phyloP scores from a whole-genome alignment of 2,888 invertebrate genomes.

The Sphaerophoria taeniata region DNA sequence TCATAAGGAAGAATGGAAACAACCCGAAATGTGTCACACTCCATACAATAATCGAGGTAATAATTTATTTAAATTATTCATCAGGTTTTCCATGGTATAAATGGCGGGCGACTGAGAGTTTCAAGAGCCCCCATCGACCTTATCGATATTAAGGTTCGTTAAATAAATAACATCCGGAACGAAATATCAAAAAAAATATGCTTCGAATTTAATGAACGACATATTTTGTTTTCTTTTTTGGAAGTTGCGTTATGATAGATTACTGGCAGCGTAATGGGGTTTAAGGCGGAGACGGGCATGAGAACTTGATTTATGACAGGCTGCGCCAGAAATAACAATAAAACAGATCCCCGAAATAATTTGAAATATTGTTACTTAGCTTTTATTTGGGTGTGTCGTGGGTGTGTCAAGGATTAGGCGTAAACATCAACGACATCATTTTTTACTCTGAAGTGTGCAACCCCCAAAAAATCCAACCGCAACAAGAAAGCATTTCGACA shows the following conservation, averaged over 20 bases:
- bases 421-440: background rate
- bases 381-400: background rate
- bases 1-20: background rate
- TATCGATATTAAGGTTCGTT: constrained; percentile 11
- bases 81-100: constrained; percentile 4
- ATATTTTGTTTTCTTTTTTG: constrained; percentile 23
- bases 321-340: constrained; percentile 8
- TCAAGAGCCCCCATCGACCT: background rate
- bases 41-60: constrained; percentile 8
- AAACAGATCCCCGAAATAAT: background rate
- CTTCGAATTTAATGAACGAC: background rate
- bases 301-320: constrained; percentile 14
- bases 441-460: background rate
- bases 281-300: background rate
- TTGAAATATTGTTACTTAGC: constrained; percentile 4
- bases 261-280: constrained; percentile 14
- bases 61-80: constrained; percentile 38
- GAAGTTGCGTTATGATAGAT: constrained; percentile 24
- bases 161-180: constrained; percentile 10
- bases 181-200: background rate
- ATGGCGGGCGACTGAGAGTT: background rate
- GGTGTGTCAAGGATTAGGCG: constrained; percentile 5
- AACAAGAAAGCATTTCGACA: background rate
- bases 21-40: constrained; percentile 7
- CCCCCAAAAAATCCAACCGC: background rate